Percentiles rank a stretch among this genome's conserved stretches.
Conservation (phyloP, 1,140 invertebrate species). For the Leptopilina boulardi region DNA sequence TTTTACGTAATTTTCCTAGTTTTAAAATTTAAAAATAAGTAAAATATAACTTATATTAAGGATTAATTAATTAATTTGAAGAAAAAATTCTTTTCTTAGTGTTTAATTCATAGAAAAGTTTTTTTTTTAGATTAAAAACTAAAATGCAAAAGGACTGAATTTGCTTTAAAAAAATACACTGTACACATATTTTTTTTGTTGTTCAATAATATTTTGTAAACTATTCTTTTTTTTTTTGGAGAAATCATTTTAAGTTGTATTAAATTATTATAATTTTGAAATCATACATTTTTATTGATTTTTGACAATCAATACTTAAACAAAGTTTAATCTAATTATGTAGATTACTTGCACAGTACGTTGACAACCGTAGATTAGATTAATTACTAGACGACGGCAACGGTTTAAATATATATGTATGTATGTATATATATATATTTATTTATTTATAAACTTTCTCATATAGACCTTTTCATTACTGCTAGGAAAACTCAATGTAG, state of each 20-base stretch:
- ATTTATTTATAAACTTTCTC: conserved; percentile 6
- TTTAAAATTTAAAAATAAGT: no score
- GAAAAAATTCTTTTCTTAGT: no score
- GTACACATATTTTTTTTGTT: no score
- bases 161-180: no score
- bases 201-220: no score
- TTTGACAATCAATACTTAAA: conserved; percentile 5
- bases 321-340: conserved; percentile 10
- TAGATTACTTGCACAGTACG: conserved; percentile 27
- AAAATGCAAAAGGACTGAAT: no score
- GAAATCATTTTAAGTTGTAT: neutral
- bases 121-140: no score
- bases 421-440: neutral
- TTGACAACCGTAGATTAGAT: neutral
- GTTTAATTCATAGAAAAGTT: no score
- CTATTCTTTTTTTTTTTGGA: neutral
- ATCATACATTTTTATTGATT: conserved; percentile 19
- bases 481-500: neutral
- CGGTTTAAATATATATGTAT: conserved; percentile 5
- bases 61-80: no score
- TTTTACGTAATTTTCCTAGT: no score
- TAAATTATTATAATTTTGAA: neutral
- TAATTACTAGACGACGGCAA: conserved; percentile 19
- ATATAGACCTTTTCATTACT: neutral
- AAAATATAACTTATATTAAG: no score